A percentile compares a stretch with the other conserved stretches of the same genome.
Evolutionary conservation across 2,888 invertebrate species (phyloP).

Genomic region (Himalopsyche anomala): DNA sequence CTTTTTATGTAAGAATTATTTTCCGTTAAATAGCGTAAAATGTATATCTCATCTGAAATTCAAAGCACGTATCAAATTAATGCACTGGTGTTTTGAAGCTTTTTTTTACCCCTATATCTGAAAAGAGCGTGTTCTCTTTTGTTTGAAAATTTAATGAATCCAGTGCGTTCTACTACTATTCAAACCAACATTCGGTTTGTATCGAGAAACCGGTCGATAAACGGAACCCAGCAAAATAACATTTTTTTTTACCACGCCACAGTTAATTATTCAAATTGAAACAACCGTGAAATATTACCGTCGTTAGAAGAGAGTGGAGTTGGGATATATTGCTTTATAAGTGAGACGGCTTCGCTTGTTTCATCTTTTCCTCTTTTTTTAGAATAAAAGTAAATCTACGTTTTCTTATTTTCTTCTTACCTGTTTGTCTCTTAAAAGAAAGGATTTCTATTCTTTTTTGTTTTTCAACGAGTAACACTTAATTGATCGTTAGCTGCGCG

Average conservation of each 20-base stretch:
- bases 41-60: no score
- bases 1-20: no score
- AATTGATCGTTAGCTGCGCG: conserved; percentile 41
- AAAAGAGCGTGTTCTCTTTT: neutral
- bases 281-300: conserved; percentile 19
- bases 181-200: conserved; percentile 1
- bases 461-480: conserved; percentile 10
- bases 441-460: conserved; percentile 42
- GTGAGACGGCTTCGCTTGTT: conserved; percentile 30
- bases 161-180: neutral
- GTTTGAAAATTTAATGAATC: conserved; percentile 14
- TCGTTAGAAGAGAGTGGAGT: conserved; percentile 9
- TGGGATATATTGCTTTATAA: conserved; percentile 20
- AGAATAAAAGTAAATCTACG: neutral
- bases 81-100: neutral
- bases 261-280: conserved; percentile 34
- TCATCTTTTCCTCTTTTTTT: conserved; percentile 6
- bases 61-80: neutral
- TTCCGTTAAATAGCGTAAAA: no score
- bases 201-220: conserved; percentile 10
- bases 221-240: neutral
- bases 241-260: neutral
- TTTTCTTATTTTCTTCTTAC: neutral
- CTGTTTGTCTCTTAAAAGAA: conserved; percentile 4
- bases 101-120: neutral